Evolutionary conservation across 92 coral and sea anemone species (phyloP).

Genomic region (Zoanthus sansibaricus): DNA sequence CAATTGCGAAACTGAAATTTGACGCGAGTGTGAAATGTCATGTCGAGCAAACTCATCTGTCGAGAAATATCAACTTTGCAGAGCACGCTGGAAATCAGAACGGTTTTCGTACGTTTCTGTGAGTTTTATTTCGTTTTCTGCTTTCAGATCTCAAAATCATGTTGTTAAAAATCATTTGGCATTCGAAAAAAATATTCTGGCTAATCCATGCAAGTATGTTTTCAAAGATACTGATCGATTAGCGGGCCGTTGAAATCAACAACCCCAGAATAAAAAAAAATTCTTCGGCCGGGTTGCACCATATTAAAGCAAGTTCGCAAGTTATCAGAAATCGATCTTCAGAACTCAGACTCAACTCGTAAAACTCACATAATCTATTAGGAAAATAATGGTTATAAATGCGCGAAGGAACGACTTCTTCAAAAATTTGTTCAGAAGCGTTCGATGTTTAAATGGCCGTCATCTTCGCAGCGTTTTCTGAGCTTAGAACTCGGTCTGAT

Average conservation of each 20-base stretch:
- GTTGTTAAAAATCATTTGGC: neutral
- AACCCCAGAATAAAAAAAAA: neutral
- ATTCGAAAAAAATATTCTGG: neutral
- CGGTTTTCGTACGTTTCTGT: neutral
- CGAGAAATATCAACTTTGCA: slow-evolving; percentile 16
- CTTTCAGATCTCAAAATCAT: neutral
- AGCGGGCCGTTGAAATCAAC: neutral
- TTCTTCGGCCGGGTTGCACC: neutral
- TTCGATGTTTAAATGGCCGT: slow-evolving; percentile 41
- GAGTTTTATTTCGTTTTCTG: neutral
- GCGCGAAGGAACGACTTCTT: neutral
- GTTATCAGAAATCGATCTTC: neutral
- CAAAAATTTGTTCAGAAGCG: neutral
- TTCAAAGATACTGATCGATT: neutral
- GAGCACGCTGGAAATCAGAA: neutral
- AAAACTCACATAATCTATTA: neutral
- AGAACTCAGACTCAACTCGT: neutral
- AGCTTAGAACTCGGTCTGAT: neutral
- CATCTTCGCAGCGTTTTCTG: neutral
- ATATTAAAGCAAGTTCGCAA: neutral
- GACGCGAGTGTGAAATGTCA: slow-evolving; percentile 18
- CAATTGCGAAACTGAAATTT: slow-evolving; percentile 45
- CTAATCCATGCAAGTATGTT: neutral
- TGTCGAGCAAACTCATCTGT: slow-evolving; percentile 30
- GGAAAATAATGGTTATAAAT: neutral